phyloP scores from a whole-genome alignment of 2,113 vertebrate species.

The Oenanthe melanoleuca region DNA sequence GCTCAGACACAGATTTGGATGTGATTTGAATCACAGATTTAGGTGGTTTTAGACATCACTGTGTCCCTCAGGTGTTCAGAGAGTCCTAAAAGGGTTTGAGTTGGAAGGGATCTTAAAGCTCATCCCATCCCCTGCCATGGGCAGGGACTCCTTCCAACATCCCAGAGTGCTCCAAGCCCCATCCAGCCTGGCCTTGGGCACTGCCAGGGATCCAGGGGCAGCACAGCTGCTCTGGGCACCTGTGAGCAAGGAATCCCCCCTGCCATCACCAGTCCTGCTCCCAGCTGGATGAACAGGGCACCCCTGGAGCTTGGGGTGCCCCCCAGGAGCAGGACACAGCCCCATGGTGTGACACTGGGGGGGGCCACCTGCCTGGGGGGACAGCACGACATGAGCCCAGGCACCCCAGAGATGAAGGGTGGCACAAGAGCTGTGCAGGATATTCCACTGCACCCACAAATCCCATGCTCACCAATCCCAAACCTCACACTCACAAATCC shows the following conservation, averaged over 20 bases:
- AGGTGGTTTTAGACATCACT: background rate
- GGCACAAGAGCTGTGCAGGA: background rate
- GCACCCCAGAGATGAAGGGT: background rate
- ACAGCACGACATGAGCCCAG: rapidly evolving
- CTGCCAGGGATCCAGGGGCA: background rate
- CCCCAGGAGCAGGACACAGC: background rate
- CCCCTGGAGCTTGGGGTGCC: background rate
- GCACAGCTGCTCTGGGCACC: background rate
- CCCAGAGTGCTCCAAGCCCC: background rate
- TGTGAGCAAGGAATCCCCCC: background rate
- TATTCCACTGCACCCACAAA: background rate
- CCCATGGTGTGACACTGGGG: rapidly evolving
- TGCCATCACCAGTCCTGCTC: background rate
- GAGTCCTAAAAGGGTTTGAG: background rate
- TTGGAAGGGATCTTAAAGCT: background rate
- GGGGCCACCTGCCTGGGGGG: background rate
- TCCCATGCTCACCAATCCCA: background rate
- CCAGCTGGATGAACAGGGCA: background rate
- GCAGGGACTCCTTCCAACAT: rapidly evolving
- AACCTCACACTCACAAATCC: no score
- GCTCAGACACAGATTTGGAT: background rate
- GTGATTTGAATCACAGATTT: no score
- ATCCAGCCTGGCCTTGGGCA: background rate
- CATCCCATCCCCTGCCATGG: background rate
- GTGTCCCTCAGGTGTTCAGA: background rate